Percentiles rank a stretch among this genome's conserved stretches.
phyloP scores from a whole-genome alignment of 2,797 vertebrate species.

The Propithecus perrieri region DNA sequence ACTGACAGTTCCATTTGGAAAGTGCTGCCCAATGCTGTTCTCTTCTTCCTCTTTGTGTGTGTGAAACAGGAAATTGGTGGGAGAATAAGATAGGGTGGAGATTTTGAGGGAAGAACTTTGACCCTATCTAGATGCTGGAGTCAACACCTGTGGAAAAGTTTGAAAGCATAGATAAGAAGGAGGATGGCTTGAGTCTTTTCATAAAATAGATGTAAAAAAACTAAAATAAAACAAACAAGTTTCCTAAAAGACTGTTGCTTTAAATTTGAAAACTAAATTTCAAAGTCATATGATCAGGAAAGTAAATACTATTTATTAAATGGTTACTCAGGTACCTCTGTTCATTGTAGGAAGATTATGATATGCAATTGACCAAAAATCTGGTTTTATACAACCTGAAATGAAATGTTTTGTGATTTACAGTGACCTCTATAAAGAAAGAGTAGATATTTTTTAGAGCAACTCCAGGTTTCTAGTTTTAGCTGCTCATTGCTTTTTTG shows the following conservation, averaged over 20 bases:
- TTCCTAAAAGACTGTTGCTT: background rate
- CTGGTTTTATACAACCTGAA: background rate
- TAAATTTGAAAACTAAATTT: slow-evolving; percentile 27
- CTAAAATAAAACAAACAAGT: background rate
- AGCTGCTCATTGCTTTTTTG: slow-evolving; percentile 54
- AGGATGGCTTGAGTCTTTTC: background rate
- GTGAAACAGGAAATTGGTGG: background rate
- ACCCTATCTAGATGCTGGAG: background rate
- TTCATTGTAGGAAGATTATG: slow-evolving; percentile 17
- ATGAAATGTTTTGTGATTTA: slow-evolving; percentile 20
- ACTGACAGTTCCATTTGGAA: background rate
- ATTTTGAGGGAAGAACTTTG: background rate
- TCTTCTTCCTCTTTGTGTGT: background rate
- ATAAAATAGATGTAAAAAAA: background rate
- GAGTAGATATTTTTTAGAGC: background rate
- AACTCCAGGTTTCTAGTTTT: slow-evolving; percentile 12
- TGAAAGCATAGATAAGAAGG: background rate
- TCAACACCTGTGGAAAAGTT: background rate
- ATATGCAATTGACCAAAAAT: background rate
- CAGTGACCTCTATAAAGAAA: background rate
- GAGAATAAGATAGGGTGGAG: background rate
- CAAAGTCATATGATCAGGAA: background rate
- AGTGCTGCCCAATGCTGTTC: background rate
- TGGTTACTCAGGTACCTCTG: background rate
- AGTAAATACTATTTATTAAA: slow-evolving; percentile 25